A percentile compares a stretch with the other conserved stretches of the same genome.
Conservation (phyloP, 2,888 invertebrate genomes). For the Osmoderma eremita region DNA sequence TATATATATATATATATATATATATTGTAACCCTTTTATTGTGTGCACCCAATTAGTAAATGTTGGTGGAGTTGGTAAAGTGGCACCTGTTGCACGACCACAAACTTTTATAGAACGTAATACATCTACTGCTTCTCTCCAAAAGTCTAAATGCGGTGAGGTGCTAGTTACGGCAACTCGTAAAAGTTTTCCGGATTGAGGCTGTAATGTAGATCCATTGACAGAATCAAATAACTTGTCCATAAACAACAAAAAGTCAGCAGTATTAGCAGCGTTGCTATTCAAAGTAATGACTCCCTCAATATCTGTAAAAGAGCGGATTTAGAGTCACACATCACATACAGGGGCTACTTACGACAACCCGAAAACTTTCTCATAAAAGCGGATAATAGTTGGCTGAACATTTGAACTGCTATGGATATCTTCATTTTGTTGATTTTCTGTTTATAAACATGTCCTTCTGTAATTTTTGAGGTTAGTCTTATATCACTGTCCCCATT, state of each 20-base stretch:
- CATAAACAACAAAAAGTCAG: constrained; percentile 3
- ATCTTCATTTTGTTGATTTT: constrained; percentile 17
- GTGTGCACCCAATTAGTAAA: no score
- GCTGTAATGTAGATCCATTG: not conserved
- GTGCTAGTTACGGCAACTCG: not conserved
- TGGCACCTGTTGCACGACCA: no score
- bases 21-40: no score
- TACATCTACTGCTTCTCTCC: not conserved
- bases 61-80: no score
- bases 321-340: constrained; percentile 4
- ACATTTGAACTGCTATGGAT: not conserved
- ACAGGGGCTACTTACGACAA: not conserved
- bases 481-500: not conserved
- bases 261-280: not conserved
- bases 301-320: not conserved
- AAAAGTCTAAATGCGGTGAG: not conserved
- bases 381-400: constrained; percentile 1
- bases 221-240: constrained; percentile 3
- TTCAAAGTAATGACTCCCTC: not conserved
- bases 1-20: no score
- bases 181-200: not conserved
- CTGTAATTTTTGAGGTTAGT: not conserved
- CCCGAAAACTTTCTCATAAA: not conserved
- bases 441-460: not conserved
- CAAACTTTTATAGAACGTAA: no score